Base-by-base conservation (phyloP, 1,140 invertebrate species). In the Diabrotica undecimpunctata region DNA sequence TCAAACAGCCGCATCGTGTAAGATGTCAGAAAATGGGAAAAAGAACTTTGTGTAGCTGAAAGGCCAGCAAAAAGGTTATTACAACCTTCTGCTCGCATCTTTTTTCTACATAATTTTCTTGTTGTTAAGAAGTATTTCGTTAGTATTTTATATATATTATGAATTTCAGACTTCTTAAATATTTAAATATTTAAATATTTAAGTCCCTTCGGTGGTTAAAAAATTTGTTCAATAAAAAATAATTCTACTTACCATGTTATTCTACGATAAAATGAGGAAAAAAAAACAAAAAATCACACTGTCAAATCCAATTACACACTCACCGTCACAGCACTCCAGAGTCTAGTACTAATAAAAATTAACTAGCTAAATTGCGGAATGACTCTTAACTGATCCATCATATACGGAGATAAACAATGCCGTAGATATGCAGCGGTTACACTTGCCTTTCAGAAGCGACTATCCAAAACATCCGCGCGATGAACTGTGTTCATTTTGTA, bases 361-460 rank as follows among this genome's bases (percentile, higher is more conserved):
- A 72, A 72, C 71, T 69, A 68, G 65, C 69, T 72, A 66, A 72
- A 72, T 72, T 72, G 63, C 68, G 64, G 58, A 68, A 70, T 67
- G 65, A 68, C 65, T 59, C 25, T 64, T 25, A 67, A 64, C 50
- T 53, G 62, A 59, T 62, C 62, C n/a, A 12, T 12, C 41, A 35
- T 36, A 14, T 61, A 36, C 25, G 35, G 8, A 46, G 8, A 51
- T 51, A 25, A 35, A 35, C 35, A 53, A 50, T 53, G 12, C 38
- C 51, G 54, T 14, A 12, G 6, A 25, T 25, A 6, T 54, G 46
- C 9, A 36, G 11, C 12, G 8, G 12, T 60, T 65, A 65, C n/a
- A 37, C 61, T 39, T 10, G 14, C 11, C 9, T 36, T 57, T 57
- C 55, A 36, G 37, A 36, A 14, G 55, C 11, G n/a, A 57, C n/a